phyloP scores from a whole-genome alignment of 2,113 vertebrate genomes.

The Epinephelus lanceolatus region DNA sequence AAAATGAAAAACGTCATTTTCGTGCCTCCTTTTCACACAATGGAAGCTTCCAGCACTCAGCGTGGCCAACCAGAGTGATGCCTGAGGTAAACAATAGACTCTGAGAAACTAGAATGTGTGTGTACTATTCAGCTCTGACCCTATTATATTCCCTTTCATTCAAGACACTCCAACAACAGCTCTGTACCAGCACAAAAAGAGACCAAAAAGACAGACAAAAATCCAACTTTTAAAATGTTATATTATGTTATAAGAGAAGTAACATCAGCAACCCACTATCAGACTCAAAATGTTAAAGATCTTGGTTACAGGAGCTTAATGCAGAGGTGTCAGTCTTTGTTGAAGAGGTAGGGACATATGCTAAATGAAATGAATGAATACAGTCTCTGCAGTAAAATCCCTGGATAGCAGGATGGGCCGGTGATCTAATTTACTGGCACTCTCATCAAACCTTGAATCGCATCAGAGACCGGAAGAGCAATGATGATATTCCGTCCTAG shows the following conservation, averaged over 20 bases:
- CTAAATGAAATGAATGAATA: constrained; percentile 49
- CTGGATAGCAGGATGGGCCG: constrained; percentile 20
- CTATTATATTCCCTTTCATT: constrained; percentile 22
- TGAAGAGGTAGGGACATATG: constrained; percentile 8
- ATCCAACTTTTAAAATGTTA: not conserved
- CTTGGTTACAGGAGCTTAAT: not conserved
- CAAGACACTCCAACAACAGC: constrained; percentile 7
- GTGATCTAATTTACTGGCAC: constrained; percentile 68
- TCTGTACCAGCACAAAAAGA: not conserved
- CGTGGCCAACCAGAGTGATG: constrained; percentile 67
- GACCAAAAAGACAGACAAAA: not conserved
- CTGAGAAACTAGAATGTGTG: constrained; percentile 54
- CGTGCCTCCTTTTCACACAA: constrained; percentile 70
- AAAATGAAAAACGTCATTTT: constrained; percentile 36
- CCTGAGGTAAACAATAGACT: constrained; percentile 78
- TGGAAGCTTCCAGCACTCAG: constrained; percentile 71
- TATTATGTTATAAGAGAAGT: not conserved
- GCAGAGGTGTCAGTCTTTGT: not conserved
- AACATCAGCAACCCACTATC: not conserved
- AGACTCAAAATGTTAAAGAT: not conserved
- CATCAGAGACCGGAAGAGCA: constrained; percentile 39
- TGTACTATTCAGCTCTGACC: constrained; percentile 47
- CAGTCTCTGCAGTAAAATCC: constrained; percentile 19
- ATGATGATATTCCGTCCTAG: constrained; percentile 13
- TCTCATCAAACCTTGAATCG: constrained; percentile 48